Percentiles rank a stretch among this genome's conserved stretches.
These are phyloP conservation scores for Podarcis lilfordi DNA, from an alignment of 2,797 vertebrate genomes.

Conservation along the genomic window DNA sequence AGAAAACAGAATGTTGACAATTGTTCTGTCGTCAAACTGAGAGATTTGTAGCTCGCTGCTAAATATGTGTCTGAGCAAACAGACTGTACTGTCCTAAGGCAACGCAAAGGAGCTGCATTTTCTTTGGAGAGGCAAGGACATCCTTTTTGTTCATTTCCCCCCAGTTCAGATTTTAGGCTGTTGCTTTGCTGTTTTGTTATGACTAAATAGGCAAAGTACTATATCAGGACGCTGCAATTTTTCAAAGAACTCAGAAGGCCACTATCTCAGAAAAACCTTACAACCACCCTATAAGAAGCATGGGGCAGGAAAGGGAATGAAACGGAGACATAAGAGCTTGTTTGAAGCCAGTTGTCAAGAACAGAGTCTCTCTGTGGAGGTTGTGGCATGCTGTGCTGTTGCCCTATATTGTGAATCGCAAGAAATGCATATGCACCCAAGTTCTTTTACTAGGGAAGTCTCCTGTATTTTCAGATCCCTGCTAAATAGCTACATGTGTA, in stretches of 20 bases:
- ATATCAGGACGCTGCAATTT: slow-evolving; percentile 4
- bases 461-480: no score
- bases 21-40: slow-evolving; percentile 86
- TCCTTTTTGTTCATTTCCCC: slow-evolving; percentile 75
- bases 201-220: slow-evolving; percentile 53
- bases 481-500: no score
- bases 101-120: slow-evolving; percentile 82
- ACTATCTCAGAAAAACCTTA: neutral
- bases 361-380: neutral
- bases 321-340: neutral
- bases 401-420: no score
- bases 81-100: slow-evolving; percentile 87
- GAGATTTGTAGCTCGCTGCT: slow-evolving; percentile 86
- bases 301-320: neutral
- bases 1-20: slow-evolving; percentile 88
- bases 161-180: slow-evolving; percentile 54
- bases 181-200: slow-evolving; percentile 57
- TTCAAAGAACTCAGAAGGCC: neutral
- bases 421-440: no score
- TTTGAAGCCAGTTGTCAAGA: neutral
- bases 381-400: no score
- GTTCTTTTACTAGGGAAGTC: no score
- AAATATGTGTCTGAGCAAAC: slow-evolving; percentile 86
- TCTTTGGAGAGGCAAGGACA: slow-evolving; percentile 79
- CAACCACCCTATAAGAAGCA: neutral